Base-by-base conservation (phyloP, 2,888 invertebrate species). In the Diaphora mendica region DNA sequence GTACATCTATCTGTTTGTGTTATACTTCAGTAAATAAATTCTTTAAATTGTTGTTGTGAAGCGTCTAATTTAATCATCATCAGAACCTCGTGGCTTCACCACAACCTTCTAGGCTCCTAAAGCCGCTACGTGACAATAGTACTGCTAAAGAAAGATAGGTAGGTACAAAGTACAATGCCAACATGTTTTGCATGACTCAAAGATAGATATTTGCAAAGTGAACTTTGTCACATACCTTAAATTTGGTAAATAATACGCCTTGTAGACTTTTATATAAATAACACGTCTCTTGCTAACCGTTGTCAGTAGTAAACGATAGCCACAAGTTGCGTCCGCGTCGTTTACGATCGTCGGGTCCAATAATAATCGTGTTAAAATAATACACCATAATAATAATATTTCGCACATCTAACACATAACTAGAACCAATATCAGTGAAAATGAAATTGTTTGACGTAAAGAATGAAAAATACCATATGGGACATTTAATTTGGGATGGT, bases 401-500 rank as follows among this genome's bases (percentile, higher is more conserved):
- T 48, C 20, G 20, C 2, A 48, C 17, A 48, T 48, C 48, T 20
- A 20, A 48, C 17, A 48, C 15, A 20, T 5, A 20, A 48, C 48
- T 48, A 26, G 15, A 26, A n/a, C n/a, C 13, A 62, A 62, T 4
- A 51, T 8, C 67, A 71, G 73, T 78, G 72, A 78, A 75, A 64
- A 77, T 79, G 73, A 77, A 59, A 59, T 78, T 59, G 64, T 83
- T 83, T 70, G 85, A 85, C 8, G n/a, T 85, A 2, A 66, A 35
- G 1, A 79, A 83, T 77, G 78, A 78, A 11, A 78, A 88, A 26
- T 84, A 81, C 66, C 88, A 91, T 75, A 66, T 90, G 42, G 92
- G 91, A 11, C 86, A 91, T 71, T 64, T 90, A 17, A 72, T 90
- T 39, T 39, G 90, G 71, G 87, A 90, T 23, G 78, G 78, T 20